phyloP scores from a whole-genome alignment of 2,797 vertebrate genomes.

The Sebastes trivittatus region DNA sequence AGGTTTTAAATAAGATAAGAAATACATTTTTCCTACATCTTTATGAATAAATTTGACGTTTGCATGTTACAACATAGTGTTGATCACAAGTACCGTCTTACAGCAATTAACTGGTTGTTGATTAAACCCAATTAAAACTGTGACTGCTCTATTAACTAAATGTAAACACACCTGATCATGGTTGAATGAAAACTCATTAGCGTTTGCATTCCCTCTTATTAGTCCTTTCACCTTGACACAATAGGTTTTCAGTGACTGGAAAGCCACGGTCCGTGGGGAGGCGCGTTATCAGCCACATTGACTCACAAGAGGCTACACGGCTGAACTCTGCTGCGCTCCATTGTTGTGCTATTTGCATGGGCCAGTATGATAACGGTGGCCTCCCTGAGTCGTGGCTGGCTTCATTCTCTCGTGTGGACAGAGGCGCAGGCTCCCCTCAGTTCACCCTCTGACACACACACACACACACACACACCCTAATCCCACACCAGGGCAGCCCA shows the following conservation, averaged over 20 bases:
- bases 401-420: conserved; percentile 11
- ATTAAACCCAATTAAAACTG: conserved; percentile 19
- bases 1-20: neutral
- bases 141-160: conserved; percentile 32
- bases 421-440: conserved; percentile 8
- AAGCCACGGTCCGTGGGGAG: conserved; percentile 13
- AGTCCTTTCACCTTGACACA: conserved; percentile 39
- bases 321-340: conserved; percentile 32
- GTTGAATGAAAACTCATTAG: conserved; percentile 49
- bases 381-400: conserved; percentile 24
- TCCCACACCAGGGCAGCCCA: neutral
- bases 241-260: conserved; percentile 19
- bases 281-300: conserved; percentile 49
- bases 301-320: conserved; percentile 55
- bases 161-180: conserved; percentile 36
- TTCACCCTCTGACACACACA: neutral
- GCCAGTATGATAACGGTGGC: conserved; percentile 46
- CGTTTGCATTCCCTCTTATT: conserved; percentile 24
- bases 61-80: neutral
- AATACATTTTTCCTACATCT: neutral
- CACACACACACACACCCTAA: neutral
- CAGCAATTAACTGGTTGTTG: neutral
- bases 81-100: neutral
- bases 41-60: neutral
- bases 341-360: conserved; percentile 60